Evolutionary conservation across 2,797 vertebrate species (phyloP).

Genomic region (Huso huso): DNA sequence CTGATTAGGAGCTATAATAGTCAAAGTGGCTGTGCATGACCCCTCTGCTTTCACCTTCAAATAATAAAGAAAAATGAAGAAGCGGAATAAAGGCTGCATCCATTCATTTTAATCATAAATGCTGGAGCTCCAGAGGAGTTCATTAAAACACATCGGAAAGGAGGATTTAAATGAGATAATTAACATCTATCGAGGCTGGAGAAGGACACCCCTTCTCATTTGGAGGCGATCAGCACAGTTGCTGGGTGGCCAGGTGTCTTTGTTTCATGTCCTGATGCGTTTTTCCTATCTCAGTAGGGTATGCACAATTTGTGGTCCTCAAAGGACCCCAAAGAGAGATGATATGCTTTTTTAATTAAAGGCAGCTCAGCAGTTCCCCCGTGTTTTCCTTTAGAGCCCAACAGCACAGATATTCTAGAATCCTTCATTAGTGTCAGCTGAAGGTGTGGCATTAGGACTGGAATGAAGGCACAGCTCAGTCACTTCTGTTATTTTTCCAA

Average conservation of each 20-base stretch:
- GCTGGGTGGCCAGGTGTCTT: not conserved
- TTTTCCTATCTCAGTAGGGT: not conserved
- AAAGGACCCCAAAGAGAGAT: constrained; percentile 1
- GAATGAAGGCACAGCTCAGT: not conserved
- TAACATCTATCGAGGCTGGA: constrained; percentile 48
- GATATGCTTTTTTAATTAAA: constrained; percentile 14
- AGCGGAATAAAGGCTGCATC: constrained; percentile 17
- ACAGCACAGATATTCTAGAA: not conserved
- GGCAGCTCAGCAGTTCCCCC: not conserved
- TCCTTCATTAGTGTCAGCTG: not conserved
- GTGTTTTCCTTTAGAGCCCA: not conserved
- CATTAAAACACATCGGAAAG: constrained; percentile 57
- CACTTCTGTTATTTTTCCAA: not conserved
- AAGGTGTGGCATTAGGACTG: not conserved
- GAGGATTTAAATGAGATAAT: constrained; percentile 50
- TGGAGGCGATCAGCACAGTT: constrained; percentile 35
- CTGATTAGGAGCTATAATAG: constrained; percentile 37
- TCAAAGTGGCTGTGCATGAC: constrained; percentile 31
- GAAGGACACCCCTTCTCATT: constrained; percentile 40
- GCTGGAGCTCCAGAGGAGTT: constrained; percentile 47
- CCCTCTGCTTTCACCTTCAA: constrained; percentile 29
- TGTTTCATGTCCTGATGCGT: not conserved
- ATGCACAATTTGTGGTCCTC: not conserved
- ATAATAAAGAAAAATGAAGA: constrained; percentile 36
- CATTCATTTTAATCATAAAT: constrained; percentile 60